Percentiles rank a stretch among this genome's conserved stretches.
Conservation (phyloP, 2,113 vertebrate genomes). For the Stictonetta naevosa region DNA sequence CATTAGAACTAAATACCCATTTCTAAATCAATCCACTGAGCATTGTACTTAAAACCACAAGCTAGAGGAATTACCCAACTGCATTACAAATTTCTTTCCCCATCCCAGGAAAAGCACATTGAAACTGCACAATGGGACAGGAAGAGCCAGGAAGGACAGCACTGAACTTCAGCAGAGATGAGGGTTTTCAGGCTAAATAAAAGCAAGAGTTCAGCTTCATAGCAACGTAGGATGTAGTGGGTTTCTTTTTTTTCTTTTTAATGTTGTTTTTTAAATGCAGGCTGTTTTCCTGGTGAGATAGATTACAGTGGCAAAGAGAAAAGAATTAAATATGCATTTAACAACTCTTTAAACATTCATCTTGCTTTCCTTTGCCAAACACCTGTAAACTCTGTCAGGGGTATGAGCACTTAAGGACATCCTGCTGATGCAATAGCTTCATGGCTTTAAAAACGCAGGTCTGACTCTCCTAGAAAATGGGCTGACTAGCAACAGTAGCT, state of each 20-base stretch:
- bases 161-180: neutral
- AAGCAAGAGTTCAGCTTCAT: neutral
- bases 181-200: neutral
- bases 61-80: neutral
- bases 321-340: constrained; percentile 40
- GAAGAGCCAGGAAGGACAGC: neutral
- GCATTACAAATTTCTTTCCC: neutral
- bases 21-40: constrained; percentile 27
- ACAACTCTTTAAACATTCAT: constrained; percentile 32
- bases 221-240: neutral
- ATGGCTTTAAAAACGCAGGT: constrained; percentile 55
- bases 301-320: constrained; percentile 23
- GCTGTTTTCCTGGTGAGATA: neutral
- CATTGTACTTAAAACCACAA: neutral
- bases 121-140: neutral
- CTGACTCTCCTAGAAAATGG: neutral
- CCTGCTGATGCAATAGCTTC: constrained; percentile 42
- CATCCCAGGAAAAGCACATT: neutral
- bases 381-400: constrained; percentile 48
- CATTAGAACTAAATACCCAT: constrained; percentile 31
- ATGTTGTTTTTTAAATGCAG: neutral
- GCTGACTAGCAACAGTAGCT: constrained; percentile 18
- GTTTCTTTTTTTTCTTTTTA: neutral
- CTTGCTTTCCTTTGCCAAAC: constrained; percentile 35
- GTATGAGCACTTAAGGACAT: constrained; percentile 10